These are phyloP conservation scores for Lerema accius DNA, from an alignment of 1,140 invertebrate genomes.

Conservation along the genomic window DNA sequence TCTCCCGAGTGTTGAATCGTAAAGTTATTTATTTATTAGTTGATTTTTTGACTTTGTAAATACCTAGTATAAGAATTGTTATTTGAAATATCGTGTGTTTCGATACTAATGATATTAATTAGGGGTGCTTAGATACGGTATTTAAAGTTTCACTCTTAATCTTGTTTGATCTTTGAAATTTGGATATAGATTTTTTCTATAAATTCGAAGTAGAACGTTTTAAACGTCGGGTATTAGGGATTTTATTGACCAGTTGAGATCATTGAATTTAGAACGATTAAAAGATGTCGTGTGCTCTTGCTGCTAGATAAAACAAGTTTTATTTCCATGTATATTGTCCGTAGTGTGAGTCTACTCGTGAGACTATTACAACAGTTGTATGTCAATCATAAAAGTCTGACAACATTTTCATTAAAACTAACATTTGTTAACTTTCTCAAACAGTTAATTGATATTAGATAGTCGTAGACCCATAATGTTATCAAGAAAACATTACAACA, in stretches of 20 bases:
- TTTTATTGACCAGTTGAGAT: not conserved
- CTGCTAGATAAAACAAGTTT: no score
- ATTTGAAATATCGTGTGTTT: conserved; percentile 59
- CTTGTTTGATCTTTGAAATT: conserved; percentile 52
- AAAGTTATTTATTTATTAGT: conserved; percentile 34
- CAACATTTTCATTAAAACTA: no score
- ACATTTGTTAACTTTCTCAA: no score
- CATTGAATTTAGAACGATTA: not conserved
- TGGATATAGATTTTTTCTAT: conserved; percentile 48
- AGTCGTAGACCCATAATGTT: no score
- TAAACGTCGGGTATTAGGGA: conserved; percentile 33
- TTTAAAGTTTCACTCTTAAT: conserved; percentile 44
- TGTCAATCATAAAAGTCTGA: no score
- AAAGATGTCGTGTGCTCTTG: no score
- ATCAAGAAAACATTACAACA: no score
- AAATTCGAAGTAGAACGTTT: conserved; percentile 42
- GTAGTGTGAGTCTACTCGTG: no score
- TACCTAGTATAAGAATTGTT: conserved; percentile 70
- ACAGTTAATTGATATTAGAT: no score
- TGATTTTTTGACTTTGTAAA: conserved; percentile 54
- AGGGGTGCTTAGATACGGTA: conserved; percentile 46
- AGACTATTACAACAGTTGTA: no score
- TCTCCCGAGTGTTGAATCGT: conserved; percentile 9
- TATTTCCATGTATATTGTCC: no score
- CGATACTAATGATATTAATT: conserved; percentile 30